Percentiles rank a stretch among this genome's conserved stretches.
Conservation (phyloP, 2,113 vertebrate genomes). For the Burhinus oedicnemus region DNA sequence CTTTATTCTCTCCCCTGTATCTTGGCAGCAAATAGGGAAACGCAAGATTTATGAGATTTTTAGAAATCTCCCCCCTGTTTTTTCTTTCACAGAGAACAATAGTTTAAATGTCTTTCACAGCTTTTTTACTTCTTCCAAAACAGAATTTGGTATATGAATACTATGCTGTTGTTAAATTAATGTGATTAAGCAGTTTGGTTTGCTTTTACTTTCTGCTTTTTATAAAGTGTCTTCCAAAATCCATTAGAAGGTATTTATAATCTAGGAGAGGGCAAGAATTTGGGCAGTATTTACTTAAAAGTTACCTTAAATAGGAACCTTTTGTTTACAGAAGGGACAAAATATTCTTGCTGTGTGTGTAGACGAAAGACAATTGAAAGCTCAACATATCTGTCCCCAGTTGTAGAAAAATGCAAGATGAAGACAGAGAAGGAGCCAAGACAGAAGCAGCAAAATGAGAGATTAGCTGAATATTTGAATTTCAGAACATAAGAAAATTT, state of each 20-base stretch:
- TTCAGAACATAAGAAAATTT: neutral
- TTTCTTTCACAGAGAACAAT: neutral
- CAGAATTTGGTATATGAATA: neutral
- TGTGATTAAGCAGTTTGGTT: neutral
- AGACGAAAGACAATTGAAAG: neutral
- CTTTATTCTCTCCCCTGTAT: neutral
- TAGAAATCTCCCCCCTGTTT: neutral
- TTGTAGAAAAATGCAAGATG: neutral
- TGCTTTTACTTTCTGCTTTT: neutral
- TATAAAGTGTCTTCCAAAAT: neutral
- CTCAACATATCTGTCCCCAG: neutral
- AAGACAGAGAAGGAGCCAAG: neutral
- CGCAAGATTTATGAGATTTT: neutral
- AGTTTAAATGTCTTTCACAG: neutral
- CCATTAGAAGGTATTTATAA: neutral
- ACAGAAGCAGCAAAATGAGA: neutral
- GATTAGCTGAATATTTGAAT: neutral
- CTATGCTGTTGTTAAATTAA: neutral
- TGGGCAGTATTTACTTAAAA: neutral
- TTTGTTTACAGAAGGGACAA: neutral
- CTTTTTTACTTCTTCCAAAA: neutral
- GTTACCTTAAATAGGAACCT: neutral
- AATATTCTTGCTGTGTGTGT: neutral
- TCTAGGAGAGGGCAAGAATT: neutral
- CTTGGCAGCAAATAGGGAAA: neutral